phyloP scores from a whole-genome alignment of 2,888 invertebrate genomes.

The Drosophila maculinotata region DNA sequence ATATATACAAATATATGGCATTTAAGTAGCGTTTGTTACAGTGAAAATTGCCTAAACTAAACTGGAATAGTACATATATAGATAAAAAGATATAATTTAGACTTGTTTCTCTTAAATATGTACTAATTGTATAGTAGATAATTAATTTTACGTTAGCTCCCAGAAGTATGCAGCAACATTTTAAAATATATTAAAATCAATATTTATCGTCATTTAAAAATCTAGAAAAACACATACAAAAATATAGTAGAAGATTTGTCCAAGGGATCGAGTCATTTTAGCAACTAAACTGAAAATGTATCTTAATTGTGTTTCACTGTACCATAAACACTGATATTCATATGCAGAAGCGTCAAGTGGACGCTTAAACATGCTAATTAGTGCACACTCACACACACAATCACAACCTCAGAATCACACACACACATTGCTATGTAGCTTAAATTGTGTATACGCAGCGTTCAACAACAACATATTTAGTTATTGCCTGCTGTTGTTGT shows the following conservation, averaged over 20 bases:
- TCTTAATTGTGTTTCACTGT: conserved; percentile 18
- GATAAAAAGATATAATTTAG: too few relatives aligned
- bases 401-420: conserved; percentile 2
- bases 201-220: too few relatives aligned
- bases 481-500: conserved; percentile 3
- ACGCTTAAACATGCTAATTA: conserved; percentile 61
- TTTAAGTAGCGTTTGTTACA: conserved; percentile 9
- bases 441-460: conserved; percentile 63
- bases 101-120: too few relatives aligned
- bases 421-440: neutral
- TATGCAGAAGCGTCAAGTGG: conserved; percentile 4
- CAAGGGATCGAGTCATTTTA: too few relatives aligned
- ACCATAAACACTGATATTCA: neutral
- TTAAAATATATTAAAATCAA: neutral
- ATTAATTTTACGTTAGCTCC: conserved; percentile 6
- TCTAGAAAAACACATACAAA: too few relatives aligned
- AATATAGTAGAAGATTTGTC: too few relatives aligned
- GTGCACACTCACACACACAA: conserved; percentile 17
- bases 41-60: neutral
- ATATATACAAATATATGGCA: neutral
- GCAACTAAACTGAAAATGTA: neutral
- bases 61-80: neutral
- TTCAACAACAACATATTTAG: conserved; percentile 33
- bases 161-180: conserved; percentile 32
- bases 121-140: too few relatives aligned